phyloP scores from a whole-genome alignment of 1,140 invertebrate species.

The Drosophila azteca region DNA sequence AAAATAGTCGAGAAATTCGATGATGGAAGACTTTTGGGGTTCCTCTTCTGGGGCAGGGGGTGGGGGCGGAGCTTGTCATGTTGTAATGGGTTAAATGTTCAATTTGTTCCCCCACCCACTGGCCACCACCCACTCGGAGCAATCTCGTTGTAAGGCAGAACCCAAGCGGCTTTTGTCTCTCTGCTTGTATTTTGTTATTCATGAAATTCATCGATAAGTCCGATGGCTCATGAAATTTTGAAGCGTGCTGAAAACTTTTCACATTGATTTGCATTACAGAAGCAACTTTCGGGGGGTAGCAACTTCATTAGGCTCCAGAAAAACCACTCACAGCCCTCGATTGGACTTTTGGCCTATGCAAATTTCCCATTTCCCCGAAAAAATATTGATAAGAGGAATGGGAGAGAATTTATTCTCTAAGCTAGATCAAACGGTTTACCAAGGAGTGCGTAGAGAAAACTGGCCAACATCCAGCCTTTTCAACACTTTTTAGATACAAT shows the following conservation, averaged over 20 bases:
- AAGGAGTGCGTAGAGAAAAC: too few relatives aligned
- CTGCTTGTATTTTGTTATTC: constrained; percentile 72
- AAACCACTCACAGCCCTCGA: too few relatives aligned
- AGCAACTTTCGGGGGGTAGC: not conserved
- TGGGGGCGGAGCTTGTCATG: constrained; percentile 22
- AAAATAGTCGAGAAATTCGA: constrained; percentile 13
- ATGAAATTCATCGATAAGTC: constrained; percentile 81
- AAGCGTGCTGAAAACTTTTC: constrained; percentile 49
- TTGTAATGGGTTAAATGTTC: constrained; percentile 78
- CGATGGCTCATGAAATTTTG: constrained; percentile 50
- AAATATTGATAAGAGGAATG: constrained; percentile 1
- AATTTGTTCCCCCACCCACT: constrained; percentile 53
- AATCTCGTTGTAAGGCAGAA: not conserved
- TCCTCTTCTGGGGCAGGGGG: constrained; percentile 16
- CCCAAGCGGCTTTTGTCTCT: constrained; percentile 62
- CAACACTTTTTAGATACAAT: too few relatives aligned
- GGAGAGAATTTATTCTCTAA: too few relatives aligned
- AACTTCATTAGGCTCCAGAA: constrained; percentile 33
- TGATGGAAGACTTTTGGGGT: not conserved
- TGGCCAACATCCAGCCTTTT: too few relatives aligned
- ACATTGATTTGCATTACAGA: constrained; percentile 56
- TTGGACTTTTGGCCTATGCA: constrained; percentile 29
- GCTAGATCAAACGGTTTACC: too few relatives aligned
- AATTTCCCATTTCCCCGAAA: constrained; percentile 19
- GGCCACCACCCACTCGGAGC: too few relatives aligned